These are phyloP conservation scores for Chondrilla cf. caribensis DNA, from an alignment of 37 sponge, comb jelly and placozoan genomes.

Conservation along the genomic window DNA sequence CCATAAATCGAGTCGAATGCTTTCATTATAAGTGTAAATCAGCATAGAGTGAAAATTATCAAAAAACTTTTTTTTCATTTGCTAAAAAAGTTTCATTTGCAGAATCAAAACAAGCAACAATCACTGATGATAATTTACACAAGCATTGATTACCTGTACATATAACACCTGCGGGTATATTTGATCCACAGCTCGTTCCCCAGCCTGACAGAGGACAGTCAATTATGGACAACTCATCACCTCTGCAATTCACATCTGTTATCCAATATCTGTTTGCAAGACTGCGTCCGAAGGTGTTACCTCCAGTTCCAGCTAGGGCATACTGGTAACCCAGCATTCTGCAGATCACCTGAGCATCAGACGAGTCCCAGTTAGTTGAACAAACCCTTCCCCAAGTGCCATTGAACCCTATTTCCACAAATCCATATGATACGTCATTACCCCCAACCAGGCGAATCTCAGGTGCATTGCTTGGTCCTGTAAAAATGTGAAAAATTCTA, in stretches of 20 bases:
- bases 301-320: neutral
- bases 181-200: neutral
- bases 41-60: too few relatives aligned
- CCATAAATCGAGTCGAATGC: too few relatives aligned
- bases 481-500: too few relatives aligned
- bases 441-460: neutral
- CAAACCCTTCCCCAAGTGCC: neutral
- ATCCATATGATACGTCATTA: neutral
- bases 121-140: too few relatives aligned
- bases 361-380: neutral
- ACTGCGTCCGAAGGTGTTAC: neutral
- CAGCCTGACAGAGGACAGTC: neutral
- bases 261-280: neutral
- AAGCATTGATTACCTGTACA: neutral
- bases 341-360: neutral
- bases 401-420: neutral
- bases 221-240: neutral
- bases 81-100: too few relatives aligned
- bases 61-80: too few relatives aligned
- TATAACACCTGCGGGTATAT: neutral
- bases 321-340: neutral
- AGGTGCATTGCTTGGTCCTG: too few relatives aligned
- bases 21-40: too few relatives aligned
- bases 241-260: neutral
- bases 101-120: too few relatives aligned